These are phyloP conservation scores for Oreocharis arfaki DNA, from an alignment of 2,113 vertebrate genomes.

Conservation along the genomic window DNA sequence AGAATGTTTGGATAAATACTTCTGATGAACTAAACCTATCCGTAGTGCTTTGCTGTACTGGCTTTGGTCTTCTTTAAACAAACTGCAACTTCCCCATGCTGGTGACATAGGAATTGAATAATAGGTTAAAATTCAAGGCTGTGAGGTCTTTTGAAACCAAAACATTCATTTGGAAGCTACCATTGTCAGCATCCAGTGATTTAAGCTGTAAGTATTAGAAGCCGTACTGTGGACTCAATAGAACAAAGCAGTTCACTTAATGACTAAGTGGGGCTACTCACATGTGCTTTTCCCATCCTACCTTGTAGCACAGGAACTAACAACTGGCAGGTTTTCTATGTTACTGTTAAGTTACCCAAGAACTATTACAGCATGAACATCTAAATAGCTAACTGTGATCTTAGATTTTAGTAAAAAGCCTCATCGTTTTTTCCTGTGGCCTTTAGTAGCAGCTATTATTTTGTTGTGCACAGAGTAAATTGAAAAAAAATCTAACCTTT, in stretches of 20 bases:
- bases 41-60: background rate
- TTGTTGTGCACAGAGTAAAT: background rate
- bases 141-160: background rate
- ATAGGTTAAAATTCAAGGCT: background rate
- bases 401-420: background rate
- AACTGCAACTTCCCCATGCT: background rate
- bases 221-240: background rate
- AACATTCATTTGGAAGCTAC: background rate
- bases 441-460: background rate
- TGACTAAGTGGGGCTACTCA: background rate
- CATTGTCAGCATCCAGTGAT: background rate
- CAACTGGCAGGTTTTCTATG: background rate
- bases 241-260: background rate
- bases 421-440: background rate
- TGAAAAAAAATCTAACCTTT: background rate
- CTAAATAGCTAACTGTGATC: background rate
- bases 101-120: background rate
- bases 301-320: background rate
- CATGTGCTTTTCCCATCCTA: background rate
- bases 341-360: background rate
- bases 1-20: background rate
- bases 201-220: background rate
- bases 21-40: background rate
- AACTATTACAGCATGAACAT: background rate
- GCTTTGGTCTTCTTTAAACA: background rate